Base-by-base conservation (phyloP, 1,140 invertebrate genomes). In the Lepidurus packardi region DNA sequence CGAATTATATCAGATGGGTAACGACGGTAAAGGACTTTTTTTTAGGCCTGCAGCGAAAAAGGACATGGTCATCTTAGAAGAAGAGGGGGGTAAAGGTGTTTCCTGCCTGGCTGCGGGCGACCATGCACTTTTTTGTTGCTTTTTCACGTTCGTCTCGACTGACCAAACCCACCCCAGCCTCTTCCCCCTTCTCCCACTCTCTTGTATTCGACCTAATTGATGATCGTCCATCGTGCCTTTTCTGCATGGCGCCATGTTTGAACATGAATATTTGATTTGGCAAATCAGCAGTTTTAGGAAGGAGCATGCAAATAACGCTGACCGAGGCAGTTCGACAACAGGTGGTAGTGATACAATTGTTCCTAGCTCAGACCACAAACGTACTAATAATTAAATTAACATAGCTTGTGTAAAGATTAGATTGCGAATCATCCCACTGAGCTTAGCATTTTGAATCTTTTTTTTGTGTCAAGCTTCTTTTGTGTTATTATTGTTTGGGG, bases 351-450 rank as follows among this genome's bases (percentile, higher is more conserved):
- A 9, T 65, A 9, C 53, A 16, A 65, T 65, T 65, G 53, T 65
- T 65, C 53, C 53, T 65, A 65, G 21, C 53, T 21, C 53, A 7
- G 21, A 65, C 34, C 34, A 34, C 34, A 34, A 34, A 4, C 34
- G 53, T 65, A 65, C 53, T 65, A 65, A 65, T 65, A 65, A 16
- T 65, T 65, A n/a, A 65, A 13, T 65, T 65, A 65, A n/a, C 53
- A 65, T 65, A 65, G 53, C 53, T 16, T 65, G 53, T 65, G 6
- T 65, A 65, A 65, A 13, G 53, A 13, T 65, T 13, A 21, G 53
- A 21, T 65, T 65, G 53, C 53, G 21, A 65, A 65, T 65, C 53
- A 65, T 65, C n/a, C 53, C 53, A 65, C 53, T 65, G 7, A 21
- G 53, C 21, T 65, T 34, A 34, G 34, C 3, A 65, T 13, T 65